phyloP scores from a whole-genome alignment of 2,113 vertebrate genomes.

The Stomatorhinus ivindoensis region DNA sequence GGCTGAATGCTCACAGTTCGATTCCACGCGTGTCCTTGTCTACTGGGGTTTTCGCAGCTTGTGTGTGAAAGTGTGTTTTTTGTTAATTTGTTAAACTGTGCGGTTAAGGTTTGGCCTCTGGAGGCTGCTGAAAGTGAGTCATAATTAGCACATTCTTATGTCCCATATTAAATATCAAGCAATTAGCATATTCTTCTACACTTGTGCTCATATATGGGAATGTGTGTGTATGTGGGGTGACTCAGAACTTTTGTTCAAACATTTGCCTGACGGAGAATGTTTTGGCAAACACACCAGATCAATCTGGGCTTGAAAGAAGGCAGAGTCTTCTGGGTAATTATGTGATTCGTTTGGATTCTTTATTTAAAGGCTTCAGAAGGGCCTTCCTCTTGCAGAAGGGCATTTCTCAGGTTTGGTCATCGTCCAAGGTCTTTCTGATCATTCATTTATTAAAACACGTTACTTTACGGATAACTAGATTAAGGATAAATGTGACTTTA shows the following conservation, averaged over 20 bases:
- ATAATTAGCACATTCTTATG: constrained; percentile 90
- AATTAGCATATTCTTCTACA: constrained; percentile 64
- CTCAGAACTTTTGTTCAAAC: constrained; percentile 53
- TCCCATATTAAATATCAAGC: constrained; percentile 71
- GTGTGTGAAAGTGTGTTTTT: constrained; percentile 17
- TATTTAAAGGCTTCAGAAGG: constrained; percentile 64
- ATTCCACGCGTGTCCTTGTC: constrained; percentile 1
- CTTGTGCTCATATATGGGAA: constrained; percentile 49
- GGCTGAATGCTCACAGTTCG: neutral
- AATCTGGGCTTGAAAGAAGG: constrained; percentile 57
- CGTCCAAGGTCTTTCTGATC: constrained; percentile 55
- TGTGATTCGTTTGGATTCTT: constrained; percentile 62
- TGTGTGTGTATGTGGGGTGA: constrained; percentile 49
- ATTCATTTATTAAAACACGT: constrained; percentile 57
- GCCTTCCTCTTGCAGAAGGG: constrained; percentile 57
- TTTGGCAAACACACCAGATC: constrained; percentile 61
- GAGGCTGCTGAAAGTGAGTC: constrained; percentile 59
- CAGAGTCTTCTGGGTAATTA: constrained; percentile 63
- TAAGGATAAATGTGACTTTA: constrained; percentile 29
- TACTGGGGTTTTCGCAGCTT: constrained; percentile 15
- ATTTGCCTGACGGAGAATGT: constrained; percentile 48
- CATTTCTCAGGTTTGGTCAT: constrained; percentile 56
- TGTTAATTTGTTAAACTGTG: constrained; percentile 58
- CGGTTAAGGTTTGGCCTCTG: constrained; percentile 54
- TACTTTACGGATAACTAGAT: constrained; percentile 34